Conservation (phyloP, 1,140 invertebrate genomes). For the Euschistus heros region DNA sequence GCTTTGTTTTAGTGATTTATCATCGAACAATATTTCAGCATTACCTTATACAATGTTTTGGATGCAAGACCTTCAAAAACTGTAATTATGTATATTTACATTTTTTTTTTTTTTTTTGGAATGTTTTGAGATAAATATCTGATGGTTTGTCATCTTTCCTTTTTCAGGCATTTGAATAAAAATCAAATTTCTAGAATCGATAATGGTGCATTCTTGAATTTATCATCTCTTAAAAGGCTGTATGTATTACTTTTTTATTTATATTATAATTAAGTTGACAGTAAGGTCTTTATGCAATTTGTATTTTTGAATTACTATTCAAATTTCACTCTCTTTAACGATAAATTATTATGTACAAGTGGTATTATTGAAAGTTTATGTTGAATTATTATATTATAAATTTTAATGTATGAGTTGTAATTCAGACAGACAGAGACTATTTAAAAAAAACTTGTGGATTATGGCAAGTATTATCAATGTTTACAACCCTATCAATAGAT, state of each 20-base stretch:
- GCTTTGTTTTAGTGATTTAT: conserved; percentile 25
- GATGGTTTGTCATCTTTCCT: background rate
- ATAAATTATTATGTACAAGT: too few relatives aligned
- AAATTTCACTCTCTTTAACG: too few relatives aligned
- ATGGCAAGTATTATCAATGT: too few relatives aligned
- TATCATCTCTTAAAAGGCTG: conserved; percentile 28
- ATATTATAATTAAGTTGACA: too few relatives aligned
- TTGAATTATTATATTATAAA: too few relatives aligned
- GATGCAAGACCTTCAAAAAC: conserved; percentile 26
- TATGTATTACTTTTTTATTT: conserved; percentile 25
- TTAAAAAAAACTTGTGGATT: too few relatives aligned
- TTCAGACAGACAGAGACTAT: too few relatives aligned
- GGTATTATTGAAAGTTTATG: too few relatives aligned
- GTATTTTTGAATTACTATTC: too few relatives aligned
- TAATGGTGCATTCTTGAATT: conserved; percentile 27
- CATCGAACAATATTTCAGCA: conserved; percentile 25
- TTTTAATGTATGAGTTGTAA: too few relatives aligned
- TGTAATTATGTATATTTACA: conserved; percentile 24
- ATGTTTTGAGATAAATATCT: background rate
- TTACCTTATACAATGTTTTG: conserved; percentile 24
- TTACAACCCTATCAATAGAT: too few relatives aligned
- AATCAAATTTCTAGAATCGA: conserved; percentile 29
- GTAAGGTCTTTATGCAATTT: too few relatives aligned
- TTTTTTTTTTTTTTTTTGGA: background rate
- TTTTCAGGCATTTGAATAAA: conserved; percentile 28